Base-by-base conservation (phyloP, 2,888 invertebrate genomes). In the Parnassius smintheus region DNA sequence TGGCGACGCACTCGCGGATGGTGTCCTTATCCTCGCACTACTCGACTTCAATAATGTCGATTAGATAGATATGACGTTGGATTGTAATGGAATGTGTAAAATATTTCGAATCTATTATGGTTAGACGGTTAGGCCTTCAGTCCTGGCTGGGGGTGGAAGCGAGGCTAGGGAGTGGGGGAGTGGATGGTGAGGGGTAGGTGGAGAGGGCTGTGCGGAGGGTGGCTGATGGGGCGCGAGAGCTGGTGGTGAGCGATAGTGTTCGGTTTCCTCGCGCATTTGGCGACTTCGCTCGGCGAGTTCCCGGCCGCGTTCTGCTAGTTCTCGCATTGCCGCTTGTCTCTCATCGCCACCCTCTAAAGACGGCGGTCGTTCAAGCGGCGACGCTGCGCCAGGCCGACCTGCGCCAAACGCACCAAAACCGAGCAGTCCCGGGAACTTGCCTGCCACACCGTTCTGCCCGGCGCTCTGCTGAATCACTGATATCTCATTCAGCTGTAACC, bases 91-190 rank as follows among this genome's bases (percentile, higher is more conserved):
- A 86, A 86, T 86, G 86, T 86, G 76, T 74, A 76, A 70, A 68
- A 76, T 70, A 70, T 72, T 64, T 70, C 66, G 66, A 68, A 62
- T 67, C 59, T 66, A 25, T 62, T 57, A 62, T 64, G 74, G 76
- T 93, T 93, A 95, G 84, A 95, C 95, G 74, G 95, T 95, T 78
- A 95, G 92, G 54, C 95, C 95, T 80, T 95, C 95, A 64, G 95
- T 95, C 76, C 94, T 92, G 25, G 94, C 91, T 59, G 94, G 92
- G n/a, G 93, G 93, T 61, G 94, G 94, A 42, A 93, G 89, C 41
- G 94, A 92, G 72, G 94, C 88, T 71, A 94, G 92, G 57, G 92
- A 85, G 70, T 77, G 87, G 68, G 71, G 89, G 80, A 70, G 91
- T 80, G 85, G 80, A 51, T 83, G 73, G 70, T 69, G 64, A 62